Evolutionary conservation across 35 echinoderm and acorn worm genomes (phyloP), one percentile per base, ranked within the genome.

Genomic region (Nesometra sesokonis): DNA sequence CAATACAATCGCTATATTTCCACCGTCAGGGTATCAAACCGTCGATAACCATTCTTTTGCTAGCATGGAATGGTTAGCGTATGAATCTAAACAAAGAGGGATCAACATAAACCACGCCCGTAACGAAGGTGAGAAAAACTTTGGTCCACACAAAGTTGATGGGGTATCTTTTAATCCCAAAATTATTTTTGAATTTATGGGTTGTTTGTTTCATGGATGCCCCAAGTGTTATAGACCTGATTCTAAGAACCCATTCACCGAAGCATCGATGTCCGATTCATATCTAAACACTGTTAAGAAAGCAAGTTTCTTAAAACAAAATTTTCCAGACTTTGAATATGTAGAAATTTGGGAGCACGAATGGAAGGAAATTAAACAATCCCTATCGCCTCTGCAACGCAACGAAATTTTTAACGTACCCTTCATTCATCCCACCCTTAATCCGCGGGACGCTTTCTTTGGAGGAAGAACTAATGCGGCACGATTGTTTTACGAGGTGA

Each of bases 391-490:
- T 47, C n/a, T 33, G 15, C 30, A 11, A 57, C 11, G 21, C 67
- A 3, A 8, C 29, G 67, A 76, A 3, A 85, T 57, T 32, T 17
- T 33, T 77, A 35, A 77, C 29, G 85, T 86, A 34, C 85, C 85
- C 0, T 8, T 17, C 21, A 86, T 78, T 40, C 86, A 39, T 15
- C 57, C 77, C 1, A 67, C 77, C 35, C 77, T 87, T 36, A 39
- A 36, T 15, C 86, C 86, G 3, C 34, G 86, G 5, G 77, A 87
- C 23, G 86, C n/a, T 29, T 87, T 87, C 11, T 87, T 39, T 80
- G 86, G 33, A 23, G 77, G 86, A 30, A 78, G 86, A 43, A 87
- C 86, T 0, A 87, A 87, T 87, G 86, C 32, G 0, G 36, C 78
- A 0, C 35, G 57, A 80, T 80, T 87, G 30, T 80, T 79, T 80